Conservation (phyloP, 2,888 invertebrate genomes). For the Dicycla oo region DNA sequence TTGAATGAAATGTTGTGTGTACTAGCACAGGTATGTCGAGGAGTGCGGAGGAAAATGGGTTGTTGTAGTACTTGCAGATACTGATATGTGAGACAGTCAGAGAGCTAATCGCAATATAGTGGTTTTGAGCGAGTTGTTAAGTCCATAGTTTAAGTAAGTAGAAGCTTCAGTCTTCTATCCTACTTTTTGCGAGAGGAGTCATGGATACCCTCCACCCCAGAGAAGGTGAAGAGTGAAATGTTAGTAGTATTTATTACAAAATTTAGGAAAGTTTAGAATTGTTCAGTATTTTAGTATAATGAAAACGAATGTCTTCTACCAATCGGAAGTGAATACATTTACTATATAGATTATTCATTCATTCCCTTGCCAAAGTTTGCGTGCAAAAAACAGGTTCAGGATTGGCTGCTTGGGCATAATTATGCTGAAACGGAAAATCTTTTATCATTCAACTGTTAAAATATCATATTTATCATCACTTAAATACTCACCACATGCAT, state of each 20-base stretch:
- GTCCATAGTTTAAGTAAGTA: not conserved
- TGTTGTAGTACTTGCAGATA: not conserved
- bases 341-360: conserved; percentile 12
- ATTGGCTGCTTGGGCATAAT: too few species aligned
- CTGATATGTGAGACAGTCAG: not conserved
- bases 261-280: not conserved
- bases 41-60: not conserved
- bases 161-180: not conserved
- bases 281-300: not conserved
- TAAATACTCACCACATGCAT: too few species aligned
- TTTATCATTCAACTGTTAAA: too few species aligned
- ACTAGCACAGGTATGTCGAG: not conserved
- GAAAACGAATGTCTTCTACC: not conserved
- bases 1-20: conserved; percentile 52
- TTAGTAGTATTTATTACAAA: not conserved
- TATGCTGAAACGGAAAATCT: too few species aligned
- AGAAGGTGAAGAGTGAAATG: too few species aligned
- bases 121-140: not conserved
- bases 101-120: not conserved
- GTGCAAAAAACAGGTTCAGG: too few species aligned
- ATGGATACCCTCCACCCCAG: not conserved
- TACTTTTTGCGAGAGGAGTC: not conserved
- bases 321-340: not conserved
- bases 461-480: too few species aligned
- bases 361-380: too few species aligned